Percentiles rank a stretch among this genome's conserved stretches.
These are phyloP conservation scores for Ianthella basta DNA, from an alignment of 37 sponge, comb jelly and placozoan species.

Conservation along the genomic window DNA sequence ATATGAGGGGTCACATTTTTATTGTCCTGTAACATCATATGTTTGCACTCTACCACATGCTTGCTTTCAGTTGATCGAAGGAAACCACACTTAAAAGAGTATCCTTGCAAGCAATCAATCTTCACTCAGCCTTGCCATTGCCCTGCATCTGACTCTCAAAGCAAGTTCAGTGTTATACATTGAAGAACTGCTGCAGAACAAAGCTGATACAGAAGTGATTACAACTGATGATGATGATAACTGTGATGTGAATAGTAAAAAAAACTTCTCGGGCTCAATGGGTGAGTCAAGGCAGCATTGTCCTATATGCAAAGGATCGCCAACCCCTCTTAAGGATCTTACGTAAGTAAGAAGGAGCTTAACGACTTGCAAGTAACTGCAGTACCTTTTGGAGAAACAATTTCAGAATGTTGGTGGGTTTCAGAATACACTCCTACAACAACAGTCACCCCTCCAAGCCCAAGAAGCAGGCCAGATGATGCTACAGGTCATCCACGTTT, in stretches of 20 bases:
- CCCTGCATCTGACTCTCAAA: conserved; percentile 16
- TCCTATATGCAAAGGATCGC: conserved; percentile 6
- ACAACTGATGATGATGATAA: not conserved
- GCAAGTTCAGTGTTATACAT: conserved; percentile 15
- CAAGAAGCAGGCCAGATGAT: not conserved
- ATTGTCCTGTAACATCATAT: conserved; percentile 16
- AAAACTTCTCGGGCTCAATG: not conserved
- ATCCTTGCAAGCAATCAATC: not conserved
- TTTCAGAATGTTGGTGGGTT: conserved; percentile 33
- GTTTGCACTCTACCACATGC: conserved; percentile 38
- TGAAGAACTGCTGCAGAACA: not conserved
- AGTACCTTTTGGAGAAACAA: not conserved
- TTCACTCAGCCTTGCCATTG: conserved; percentile 6
- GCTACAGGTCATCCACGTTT: conserved; percentile 39
- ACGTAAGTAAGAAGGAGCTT: conserved; percentile 32
- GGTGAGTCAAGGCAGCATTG: conserved; percentile 5
- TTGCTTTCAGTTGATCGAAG: conserved; percentile 24
- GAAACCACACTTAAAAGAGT: not conserved
- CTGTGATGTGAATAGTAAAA: not conserved
- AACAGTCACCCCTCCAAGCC: not conserved
- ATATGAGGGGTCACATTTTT: not conserved
- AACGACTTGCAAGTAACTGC: conserved; percentile 27
- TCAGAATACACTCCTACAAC: conserved; percentile 45
- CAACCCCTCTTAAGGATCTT: not conserved
- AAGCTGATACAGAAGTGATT: not conserved